Percentiles rank a stretch among this genome's conserved stretches.
These are phyloP conservation scores for Luscinia luscinia DNA, from an alignment of 2,797 vertebrate species.

Conservation along the genomic window DNA sequence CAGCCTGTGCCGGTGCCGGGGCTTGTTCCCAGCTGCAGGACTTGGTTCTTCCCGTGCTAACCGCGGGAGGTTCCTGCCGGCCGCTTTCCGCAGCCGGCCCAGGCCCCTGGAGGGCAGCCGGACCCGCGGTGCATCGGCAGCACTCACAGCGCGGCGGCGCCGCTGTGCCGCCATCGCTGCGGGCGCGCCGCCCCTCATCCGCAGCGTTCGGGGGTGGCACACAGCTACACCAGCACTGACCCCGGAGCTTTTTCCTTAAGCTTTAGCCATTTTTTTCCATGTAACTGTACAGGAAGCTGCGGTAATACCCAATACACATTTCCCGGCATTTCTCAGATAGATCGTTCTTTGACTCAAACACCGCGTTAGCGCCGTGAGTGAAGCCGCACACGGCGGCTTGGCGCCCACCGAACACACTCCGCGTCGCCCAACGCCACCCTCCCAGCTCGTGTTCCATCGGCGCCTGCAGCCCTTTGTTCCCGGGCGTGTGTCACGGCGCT, in stretches of 20 bases:
- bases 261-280: background rate
- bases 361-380: background rate
- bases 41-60: background rate
- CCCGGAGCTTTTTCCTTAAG: background rate
- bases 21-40: background rate
- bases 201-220: accelerated
- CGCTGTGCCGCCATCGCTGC: background rate
- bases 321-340: background rate
- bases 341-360: background rate
- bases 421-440: no score
- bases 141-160: no score
- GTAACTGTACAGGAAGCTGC: no score
- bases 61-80: no score
- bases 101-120: accelerated
- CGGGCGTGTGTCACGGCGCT: accelerated
- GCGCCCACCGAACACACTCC: background rate
- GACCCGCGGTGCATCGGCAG: accelerated
- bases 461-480: background rate
- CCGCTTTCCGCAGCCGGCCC: background rate
- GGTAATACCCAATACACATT: background rate
- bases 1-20: background rate
- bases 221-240: accelerated
- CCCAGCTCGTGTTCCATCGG: accelerated
- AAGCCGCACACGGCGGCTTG: background rate
- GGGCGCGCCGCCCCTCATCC: background rate